A percentile compares a stretch with the other conserved stretches of the same genome.
Evolutionary conservation across 2,888 invertebrate species (phyloP).

Genomic region (Therioaphis trifolii): DNA sequence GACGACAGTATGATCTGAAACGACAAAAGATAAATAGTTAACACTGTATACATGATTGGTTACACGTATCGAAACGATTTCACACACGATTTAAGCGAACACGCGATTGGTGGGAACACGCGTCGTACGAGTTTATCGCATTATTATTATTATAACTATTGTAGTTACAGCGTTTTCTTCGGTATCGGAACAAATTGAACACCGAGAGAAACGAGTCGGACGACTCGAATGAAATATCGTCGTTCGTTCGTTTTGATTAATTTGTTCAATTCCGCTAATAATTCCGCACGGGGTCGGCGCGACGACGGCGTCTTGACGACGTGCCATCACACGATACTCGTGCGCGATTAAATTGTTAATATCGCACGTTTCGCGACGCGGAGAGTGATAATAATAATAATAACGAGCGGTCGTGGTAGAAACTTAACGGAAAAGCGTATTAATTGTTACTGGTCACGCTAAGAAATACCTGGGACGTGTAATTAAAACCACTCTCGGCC

Average conservation of each 20-base stretch:
- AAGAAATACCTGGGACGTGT: slow-evolving; percentile 33
- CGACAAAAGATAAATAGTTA: not conserved
- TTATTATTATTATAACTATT: no score
- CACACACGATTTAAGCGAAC: not conserved
- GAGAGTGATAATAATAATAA: no score
- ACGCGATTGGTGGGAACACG: slow-evolving; percentile 8
- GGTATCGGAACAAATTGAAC: slow-evolving; percentile 15
- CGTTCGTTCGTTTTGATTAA: no score
- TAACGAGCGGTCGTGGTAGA: not conserved
- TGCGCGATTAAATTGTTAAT: slow-evolving; percentile 21
- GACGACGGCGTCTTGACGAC: slow-evolving; percentile 35
- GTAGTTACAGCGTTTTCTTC: slow-evolving; percentile 8
- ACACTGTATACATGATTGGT: no score
- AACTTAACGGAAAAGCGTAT: no score
- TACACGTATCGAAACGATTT: no score
- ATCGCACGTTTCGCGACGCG: not conserved
- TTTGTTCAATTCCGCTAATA: not conserved
- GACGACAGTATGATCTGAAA: slow-evolving; percentile 36
- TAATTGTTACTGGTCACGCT: slow-evolving; percentile 43
- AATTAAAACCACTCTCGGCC: not conserved
- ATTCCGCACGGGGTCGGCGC: no score
- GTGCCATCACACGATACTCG: slow-evolving; percentile 21
- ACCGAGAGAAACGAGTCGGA: no score
- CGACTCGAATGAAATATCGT: no score
- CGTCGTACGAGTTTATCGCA: not conserved